phyloP scores from a whole-genome alignment of 2,113 vertebrate genomes.

The Meles meles region DNA sequence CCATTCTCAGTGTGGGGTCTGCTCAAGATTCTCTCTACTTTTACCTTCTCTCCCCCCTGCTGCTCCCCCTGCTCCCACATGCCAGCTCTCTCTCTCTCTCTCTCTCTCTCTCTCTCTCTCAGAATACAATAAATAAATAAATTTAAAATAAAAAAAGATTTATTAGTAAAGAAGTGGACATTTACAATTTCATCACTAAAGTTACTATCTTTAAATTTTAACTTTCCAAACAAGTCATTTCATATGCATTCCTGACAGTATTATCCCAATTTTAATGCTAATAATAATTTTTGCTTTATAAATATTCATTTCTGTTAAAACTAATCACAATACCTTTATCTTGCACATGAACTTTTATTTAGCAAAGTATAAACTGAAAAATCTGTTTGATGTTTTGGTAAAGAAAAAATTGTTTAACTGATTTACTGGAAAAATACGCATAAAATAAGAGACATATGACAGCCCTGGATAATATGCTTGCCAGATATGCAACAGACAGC shows the following conservation, averaged over 20 bases:
- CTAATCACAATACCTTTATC: not conserved
- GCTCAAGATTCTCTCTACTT: not conserved
- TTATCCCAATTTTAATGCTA: not conserved
- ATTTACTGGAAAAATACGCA: not conserved
- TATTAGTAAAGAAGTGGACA: not conserved
- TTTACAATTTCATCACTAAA: not conserved
- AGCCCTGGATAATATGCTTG: not conserved
- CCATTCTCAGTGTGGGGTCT: not conserved
- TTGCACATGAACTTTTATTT: not conserved
- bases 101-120: too few species aligned
- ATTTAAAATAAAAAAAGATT: not conserved
- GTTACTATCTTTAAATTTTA: conserved; percentile 2
- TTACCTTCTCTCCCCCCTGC: not conserved
- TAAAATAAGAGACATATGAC: not conserved
- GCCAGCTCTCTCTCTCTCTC: too few species aligned
- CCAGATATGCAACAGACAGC: not conserved
- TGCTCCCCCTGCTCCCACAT: not conserved
- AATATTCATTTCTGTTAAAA: not conserved
- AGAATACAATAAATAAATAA: not conserved
- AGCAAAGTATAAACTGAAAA: conserved; percentile 10
- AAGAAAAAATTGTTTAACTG: not conserved
- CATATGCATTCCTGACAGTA: not conserved
- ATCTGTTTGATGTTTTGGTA: not conserved
- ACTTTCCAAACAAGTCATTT: not conserved
- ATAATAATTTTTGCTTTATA: not conserved